Evolutionary conservation across 2,888 invertebrate species (phyloP).

Genomic region (Odontothrips loti): DNA sequence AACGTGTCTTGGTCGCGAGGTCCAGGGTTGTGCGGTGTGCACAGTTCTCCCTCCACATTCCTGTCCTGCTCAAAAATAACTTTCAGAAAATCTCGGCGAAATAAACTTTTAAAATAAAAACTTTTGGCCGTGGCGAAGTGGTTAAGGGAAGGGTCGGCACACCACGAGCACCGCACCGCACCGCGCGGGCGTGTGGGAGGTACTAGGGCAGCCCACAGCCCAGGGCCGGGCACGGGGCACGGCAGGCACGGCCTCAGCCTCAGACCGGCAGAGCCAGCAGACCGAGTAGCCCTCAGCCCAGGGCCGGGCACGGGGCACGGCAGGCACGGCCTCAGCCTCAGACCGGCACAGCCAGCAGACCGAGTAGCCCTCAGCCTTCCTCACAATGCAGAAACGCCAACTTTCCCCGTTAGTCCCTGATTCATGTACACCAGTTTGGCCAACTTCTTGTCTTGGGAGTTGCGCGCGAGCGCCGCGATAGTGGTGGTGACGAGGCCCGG

Average conservation of each 20-base stretch:
- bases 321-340: neutral
- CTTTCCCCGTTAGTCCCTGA: neutral
- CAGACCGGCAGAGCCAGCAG: neutral
- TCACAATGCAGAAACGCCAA: neutral
- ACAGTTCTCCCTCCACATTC: no score
- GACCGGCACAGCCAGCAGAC: neutral
- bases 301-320: neutral
- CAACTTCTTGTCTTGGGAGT: neutral
- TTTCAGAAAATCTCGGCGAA: neutral
- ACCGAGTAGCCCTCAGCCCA: neutral
- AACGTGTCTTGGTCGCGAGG: no score
- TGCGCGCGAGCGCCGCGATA: no score
- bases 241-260: neutral
- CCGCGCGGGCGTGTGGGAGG: neutral
- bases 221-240: neutral
- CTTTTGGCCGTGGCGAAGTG: neutral
- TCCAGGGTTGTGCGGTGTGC: no score
- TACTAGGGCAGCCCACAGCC: neutral
- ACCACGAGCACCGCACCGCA: neutral
- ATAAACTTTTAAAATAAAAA: no score
- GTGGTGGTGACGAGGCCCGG: no score
- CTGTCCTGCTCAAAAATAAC: neutral
- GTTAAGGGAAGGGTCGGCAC: neutral
- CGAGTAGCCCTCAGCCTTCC: neutral
- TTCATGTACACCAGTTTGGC: conserved; percentile 1